Evolutionary conservation across 2,888 invertebrate species (phyloP), one percentile per base, ranked within the genome.

Genomic region (Lasioglossum lativentre): DNA sequence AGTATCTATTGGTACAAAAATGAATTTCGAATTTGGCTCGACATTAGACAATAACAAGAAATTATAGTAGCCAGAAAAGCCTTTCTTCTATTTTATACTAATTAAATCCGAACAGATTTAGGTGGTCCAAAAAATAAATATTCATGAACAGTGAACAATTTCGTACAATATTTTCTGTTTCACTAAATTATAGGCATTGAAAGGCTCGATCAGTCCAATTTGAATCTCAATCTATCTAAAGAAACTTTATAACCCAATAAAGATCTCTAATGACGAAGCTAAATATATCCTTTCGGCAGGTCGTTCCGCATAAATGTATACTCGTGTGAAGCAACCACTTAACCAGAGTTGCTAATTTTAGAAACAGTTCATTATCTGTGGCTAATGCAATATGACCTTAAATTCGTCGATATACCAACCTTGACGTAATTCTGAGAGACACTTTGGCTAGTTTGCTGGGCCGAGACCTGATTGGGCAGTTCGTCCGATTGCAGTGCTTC

Each of bases 381-480:
- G 16, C 6, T 68, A 23, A 23, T 23, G 23, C 23, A 12, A 38
- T 2, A 23, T 1, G 23, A 12, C 30, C 42, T 12, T 30, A 19
- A 4, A 40, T 56, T 19, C 30, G 27, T 30, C 45, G 16, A 16
- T 59, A 34, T 42, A 85, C 89, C 72, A 83, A 93, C 92, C 90
- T 92, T 91, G 80, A 91, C 91, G 86, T 94, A 92, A 86, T 89
- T 88, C 80, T 91, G 92, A 19, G 88, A 75, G 30, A 86, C 83
- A 45, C 76, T 89, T 30, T 88, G 91, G 80, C 89, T 89, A 72
- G 84, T 84, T 82, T 86, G 89, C 40, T 92, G 91, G 30, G 91
- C 92, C 75, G 93, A 89, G 78, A 92, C 81, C 68, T 93, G 92
- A 76, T 92, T 90, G 66, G 91, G 84, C 45, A 89, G 68, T 82